phyloP scores from a whole-genome alignment of 2,888 invertebrate genomes.

The Tenthredo mesomela region DNA sequence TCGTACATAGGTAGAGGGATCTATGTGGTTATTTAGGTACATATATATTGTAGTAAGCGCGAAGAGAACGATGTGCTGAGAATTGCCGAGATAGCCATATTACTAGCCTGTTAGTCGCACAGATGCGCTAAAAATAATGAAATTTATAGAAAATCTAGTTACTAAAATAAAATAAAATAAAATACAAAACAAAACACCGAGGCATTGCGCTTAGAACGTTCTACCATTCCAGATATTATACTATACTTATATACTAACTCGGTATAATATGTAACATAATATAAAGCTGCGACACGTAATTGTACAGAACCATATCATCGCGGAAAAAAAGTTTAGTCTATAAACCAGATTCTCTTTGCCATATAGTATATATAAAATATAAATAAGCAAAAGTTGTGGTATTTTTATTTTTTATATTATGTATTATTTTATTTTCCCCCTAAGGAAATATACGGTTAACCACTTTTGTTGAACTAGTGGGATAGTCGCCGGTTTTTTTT shows the following conservation, averaged over 20 bases:
- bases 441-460: background rate
- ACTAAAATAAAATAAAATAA: slow-evolving; percentile 1
- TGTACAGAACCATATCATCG: background rate
- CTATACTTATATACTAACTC: background rate
- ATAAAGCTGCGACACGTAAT: slow-evolving; percentile 10
- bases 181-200: background rate
- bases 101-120: background rate
- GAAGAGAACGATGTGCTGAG: background rate
- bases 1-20: slow-evolving; percentile 56
- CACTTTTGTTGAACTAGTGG: background rate
- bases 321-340: background rate
- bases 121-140: background rate
- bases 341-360: background rate
- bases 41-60: background rate
- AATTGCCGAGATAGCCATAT: background rate
- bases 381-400: background rate
- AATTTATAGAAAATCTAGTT: background rate
- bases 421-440: background rate
- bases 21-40: slow-evolving; percentile 15
- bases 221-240: background rate
- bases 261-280: background rate
- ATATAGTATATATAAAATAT: background rate
- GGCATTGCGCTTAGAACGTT: background rate
- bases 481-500: background rate
- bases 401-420: background rate